Percentiles rank a stretch among this genome's conserved stretches.
Evolutionary conservation across 2,113 vertebrate species (phyloP).

Genomic region (Apodemus speciosus): DNA sequence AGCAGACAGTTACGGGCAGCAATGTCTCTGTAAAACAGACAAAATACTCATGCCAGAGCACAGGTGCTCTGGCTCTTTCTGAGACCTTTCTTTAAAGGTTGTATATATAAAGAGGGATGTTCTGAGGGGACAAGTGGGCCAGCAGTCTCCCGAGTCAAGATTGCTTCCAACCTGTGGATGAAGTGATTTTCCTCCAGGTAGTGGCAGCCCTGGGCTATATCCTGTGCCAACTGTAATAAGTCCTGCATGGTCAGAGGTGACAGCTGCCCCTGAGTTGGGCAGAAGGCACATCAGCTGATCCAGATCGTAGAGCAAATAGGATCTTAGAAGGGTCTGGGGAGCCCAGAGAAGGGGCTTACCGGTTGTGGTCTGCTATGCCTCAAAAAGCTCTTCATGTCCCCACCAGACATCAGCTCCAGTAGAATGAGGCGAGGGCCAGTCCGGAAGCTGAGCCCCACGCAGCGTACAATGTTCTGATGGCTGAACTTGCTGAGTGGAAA

Average conservation of each 20-base stretch:
- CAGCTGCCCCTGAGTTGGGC: slow-evolving; percentile 86
- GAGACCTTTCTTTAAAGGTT: slow-evolving; percentile 10
- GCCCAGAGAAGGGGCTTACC: slow-evolving; percentile 81
- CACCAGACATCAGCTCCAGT: slow-evolving; percentile 95
- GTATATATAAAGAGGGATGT: background rate
- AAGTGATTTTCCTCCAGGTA: slow-evolving; percentile 97
- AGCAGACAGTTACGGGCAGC: slow-evolving; percentile 95
- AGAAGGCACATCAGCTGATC: background rate
- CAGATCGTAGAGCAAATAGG: background rate
- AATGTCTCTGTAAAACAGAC: slow-evolving; percentile 88
- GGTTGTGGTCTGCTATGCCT: slow-evolving; percentile 90
- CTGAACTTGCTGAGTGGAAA: slow-evolving; percentile 90
- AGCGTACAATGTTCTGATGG: slow-evolving; percentile 93
- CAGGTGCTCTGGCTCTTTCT: background rate
- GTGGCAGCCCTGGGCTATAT: slow-evolving; percentile 93
- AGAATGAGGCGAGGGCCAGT: slow-evolving; percentile 93
- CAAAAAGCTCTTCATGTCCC: slow-evolving; percentile 95
- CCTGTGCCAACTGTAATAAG: slow-evolving; percentile 89
- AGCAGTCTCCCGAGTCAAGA: background rate
- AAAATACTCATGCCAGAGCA: background rate
- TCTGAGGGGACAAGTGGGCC: background rate
- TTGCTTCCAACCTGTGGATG: slow-evolving; percentile 90
- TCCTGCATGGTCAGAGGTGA: slow-evolving; percentile 90
- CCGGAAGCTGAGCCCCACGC: slow-evolving; percentile 92
- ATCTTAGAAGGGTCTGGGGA: background rate